These are phyloP conservation scores for Ameiurus melas DNA, from an alignment of 2,113 vertebrate genomes.

Conservation along the genomic window DNA sequence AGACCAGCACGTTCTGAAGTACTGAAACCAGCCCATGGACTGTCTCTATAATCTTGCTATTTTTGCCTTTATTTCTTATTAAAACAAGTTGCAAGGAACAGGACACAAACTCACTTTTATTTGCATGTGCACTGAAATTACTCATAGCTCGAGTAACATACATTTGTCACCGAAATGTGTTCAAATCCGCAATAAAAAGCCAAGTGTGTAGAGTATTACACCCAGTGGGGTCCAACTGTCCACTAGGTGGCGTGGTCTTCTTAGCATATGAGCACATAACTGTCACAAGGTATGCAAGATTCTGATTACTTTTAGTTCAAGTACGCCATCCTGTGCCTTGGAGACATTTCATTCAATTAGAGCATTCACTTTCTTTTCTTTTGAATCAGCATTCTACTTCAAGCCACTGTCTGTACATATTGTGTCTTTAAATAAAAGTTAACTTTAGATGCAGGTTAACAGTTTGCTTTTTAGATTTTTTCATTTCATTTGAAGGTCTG, in stretches of 20 bases:
- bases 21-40: not conserved
- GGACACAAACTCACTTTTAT: not conserved
- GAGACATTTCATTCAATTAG: not conserved
- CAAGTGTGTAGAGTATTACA: not conserved
- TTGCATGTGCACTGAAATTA: not conserved
- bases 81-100: not conserved
- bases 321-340: not conserved
- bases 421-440: not conserved
- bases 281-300: not conserved
- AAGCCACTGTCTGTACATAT: not conserved
- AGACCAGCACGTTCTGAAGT: not conserved
- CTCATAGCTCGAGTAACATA: not conserved
- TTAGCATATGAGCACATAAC: not conserved
- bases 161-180: not conserved
- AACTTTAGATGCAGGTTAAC: not conserved
- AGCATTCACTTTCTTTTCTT: not conserved
- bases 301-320: not conserved
- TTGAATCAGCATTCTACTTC: not conserved
- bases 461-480: not conserved
- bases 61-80: no score
- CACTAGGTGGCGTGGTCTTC: constrained; percentile 24
- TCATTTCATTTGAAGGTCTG: not conserved
- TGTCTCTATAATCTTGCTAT: no score
- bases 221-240: not conserved
- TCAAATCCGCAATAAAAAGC: not conserved